Base-by-base conservation (phyloP, 2,797 vertebrate genomes). In the Hemibagrus guttatus region DNA sequence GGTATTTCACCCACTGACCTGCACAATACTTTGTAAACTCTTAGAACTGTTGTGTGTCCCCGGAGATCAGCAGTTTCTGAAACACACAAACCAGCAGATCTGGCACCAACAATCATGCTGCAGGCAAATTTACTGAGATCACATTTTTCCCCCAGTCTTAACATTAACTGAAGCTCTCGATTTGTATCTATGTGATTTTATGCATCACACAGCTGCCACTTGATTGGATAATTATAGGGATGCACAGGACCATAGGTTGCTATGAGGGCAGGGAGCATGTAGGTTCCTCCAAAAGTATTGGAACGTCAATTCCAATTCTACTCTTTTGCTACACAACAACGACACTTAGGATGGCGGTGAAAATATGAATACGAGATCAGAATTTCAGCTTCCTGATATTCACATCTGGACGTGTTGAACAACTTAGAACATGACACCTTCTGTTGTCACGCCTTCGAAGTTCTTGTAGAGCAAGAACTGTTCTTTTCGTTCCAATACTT, bases 51-150 rank as follows among this genome's bases (percentile, higher is more conserved):
- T 74, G 74, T 76, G 49, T 76, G 49, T 56, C 54, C 49, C 75
- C 35, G 75, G 42, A 78, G 54, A 56, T 56, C 75, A 78, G 75
- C 8, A 56, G n/a, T 56, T 75, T 75, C 72, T 75, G 46, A 52
- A 75, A 49, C 52, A 16, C 49, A 16, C 39, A 14, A n/a, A 74
- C 71, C 42, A 74, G 23, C 71, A 13, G 23, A 49, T 74, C 42
- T 74, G 49, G 6, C n/a, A 76, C 69, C 19, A 23, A 46, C 9
- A 46, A 23, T 9, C 69, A 46, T 35, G 14, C 6, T 6, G 49
- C 0, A n/a, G 5, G 54, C 16, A 54, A 54, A 54, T 14, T 54
- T 28, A 19, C 71, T 49, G 13, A 74, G 23, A 74, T 74, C 42
- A 49, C 14, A 76, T 76, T 76, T 72, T 76, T 9, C 16, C 3